These are phyloP conservation scores for Dascyllus trimaculatus DNA, from an alignment of 2,113 vertebrate genomes.

Conservation along the genomic window DNA sequence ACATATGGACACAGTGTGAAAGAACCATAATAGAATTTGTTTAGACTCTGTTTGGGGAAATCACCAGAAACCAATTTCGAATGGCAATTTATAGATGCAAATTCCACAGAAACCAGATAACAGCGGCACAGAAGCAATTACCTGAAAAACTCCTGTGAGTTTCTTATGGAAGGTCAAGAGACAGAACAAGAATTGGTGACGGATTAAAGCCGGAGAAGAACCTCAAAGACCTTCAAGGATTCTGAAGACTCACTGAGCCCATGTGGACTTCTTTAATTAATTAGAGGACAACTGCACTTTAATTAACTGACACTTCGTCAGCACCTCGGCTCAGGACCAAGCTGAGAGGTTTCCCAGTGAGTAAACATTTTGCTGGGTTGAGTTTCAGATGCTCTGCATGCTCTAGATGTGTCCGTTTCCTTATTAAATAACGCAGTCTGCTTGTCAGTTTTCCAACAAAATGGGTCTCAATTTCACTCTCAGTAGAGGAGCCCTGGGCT, in stretches of 20 bases:
- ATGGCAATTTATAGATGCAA: conserved; percentile 44
- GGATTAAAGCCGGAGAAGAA: conserved; percentile 32
- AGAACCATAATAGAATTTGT: conserved; percentile 44
- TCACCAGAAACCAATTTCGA: conserved; percentile 50
- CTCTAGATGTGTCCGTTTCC: conserved; percentile 33
- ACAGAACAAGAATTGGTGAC: conserved; percentile 45
- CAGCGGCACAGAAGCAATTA: conserved; percentile 46
- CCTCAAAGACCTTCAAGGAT: conserved; percentile 44
- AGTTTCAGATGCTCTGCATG: conserved; percentile 25
- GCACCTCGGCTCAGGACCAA: conserved; percentile 7
- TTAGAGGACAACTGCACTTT: conserved; percentile 41
- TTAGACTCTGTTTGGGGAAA: conserved; percentile 47
- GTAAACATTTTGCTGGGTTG: conserved; percentile 7
- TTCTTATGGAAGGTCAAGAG: conserved; percentile 41
- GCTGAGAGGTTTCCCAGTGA: conserved; percentile 21
- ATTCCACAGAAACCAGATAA: conserved; percentile 34
- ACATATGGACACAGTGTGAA: conserved; percentile 47
- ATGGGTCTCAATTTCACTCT: conserved; percentile 41
- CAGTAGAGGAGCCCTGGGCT: conserved; percentile 12
- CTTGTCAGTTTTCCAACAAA: conserved; percentile 43
- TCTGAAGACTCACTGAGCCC: conserved; percentile 24
- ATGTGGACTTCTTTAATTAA: conserved; percentile 40
- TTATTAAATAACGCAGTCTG: conserved; percentile 35
- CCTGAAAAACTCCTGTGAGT: conserved; percentile 32
- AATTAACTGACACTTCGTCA: conserved; percentile 44